Base-by-base conservation (phyloP, 1,140 invertebrate species). In the Yoshiicerus persimilis region DNA sequence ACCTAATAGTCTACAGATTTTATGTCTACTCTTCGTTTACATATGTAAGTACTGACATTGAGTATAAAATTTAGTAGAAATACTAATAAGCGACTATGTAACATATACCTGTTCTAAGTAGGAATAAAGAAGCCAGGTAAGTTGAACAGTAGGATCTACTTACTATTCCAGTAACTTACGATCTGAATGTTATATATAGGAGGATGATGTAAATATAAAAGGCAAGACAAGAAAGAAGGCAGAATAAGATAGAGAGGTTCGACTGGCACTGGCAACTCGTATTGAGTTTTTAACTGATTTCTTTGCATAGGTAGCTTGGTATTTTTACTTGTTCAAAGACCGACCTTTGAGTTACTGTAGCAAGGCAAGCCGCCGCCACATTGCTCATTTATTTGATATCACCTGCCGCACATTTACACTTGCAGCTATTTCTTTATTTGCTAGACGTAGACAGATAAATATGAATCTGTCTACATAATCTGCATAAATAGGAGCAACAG, bases 351-450 rank as follows among this genome's bases (percentile, higher is more conserved):
- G 34, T 10, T 36, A 80, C 20, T 36, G 47, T 56, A n/a, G 47
- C 32, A 38, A 80, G 75, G 20, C 30, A 32, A 30, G 75, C 75
- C 34, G 75, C 75, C 30, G 75, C 32, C 75, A 80, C 75, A 80
- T 80, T 80, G 75, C 75, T 80, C 75, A 80, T 80, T 80, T 80
- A 80, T 80, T 80, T 80, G 27, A 80, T 80, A 34, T 80, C 75
- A 80, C 75, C 75, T 80, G 75, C 32, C 75, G 75, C 34, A 36
- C 75, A 80, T 38, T 80, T 80, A 38, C 75, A 23, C 27, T 80
- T 80, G 32, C 75, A 80, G 30, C 75, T 80, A 80, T 80, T 80
- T n/a, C 75, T 80, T 80, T 80, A 80, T 80, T 80, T 80, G 75
- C 75, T 34, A 80, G 75, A 80, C 75, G 34, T 10, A 80, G 75